Evolutionary conservation across 2,888 invertebrate species (phyloP).

Genomic region (Eupithecia vulgata): DNA sequence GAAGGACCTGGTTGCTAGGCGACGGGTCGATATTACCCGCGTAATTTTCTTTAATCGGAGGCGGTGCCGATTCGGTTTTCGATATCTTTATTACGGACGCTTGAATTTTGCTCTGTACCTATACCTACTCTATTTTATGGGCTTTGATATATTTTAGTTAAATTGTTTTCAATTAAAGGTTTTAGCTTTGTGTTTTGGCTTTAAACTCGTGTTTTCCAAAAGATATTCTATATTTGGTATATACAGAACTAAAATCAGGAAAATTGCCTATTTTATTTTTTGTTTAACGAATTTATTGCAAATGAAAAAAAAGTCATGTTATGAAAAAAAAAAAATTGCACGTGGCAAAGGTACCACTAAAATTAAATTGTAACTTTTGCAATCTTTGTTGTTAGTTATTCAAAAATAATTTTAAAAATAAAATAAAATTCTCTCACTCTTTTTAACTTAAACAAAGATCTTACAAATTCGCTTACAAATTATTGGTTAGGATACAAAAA

Average conservation of each 20-base stretch:
- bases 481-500: too few relatives aligned
- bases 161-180: neutral
- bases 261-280: neutral
- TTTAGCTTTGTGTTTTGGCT: neutral
- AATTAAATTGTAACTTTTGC: too few relatives aligned
- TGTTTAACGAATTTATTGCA: neutral
- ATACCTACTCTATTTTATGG: slow-evolving; percentile 35
- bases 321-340: neutral
- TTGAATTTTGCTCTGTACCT: slow-evolving; percentile 45
- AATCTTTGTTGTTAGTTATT: too few relatives aligned
- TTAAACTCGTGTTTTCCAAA: neutral
- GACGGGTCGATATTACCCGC: slow-evolving; percentile 75
- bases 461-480: too few relatives aligned
- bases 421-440: too few relatives aligned
- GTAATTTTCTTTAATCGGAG: slow-evolving; percentile 78
- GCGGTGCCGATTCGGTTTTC: slow-evolving; percentile 53
- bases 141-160: neutral
- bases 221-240: neutral
- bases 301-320: neutral
- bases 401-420: too few relatives aligned
- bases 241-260: neutral
- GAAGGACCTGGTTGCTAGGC: slow-evolving; percentile 74
- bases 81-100: slow-evolving; percentile 53
- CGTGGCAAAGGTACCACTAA: too few relatives aligned
- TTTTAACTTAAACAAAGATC: neutral